Evolutionary conservation across 2,888 invertebrate species (phyloP).

Genomic region (Elysia crispata): DNA sequence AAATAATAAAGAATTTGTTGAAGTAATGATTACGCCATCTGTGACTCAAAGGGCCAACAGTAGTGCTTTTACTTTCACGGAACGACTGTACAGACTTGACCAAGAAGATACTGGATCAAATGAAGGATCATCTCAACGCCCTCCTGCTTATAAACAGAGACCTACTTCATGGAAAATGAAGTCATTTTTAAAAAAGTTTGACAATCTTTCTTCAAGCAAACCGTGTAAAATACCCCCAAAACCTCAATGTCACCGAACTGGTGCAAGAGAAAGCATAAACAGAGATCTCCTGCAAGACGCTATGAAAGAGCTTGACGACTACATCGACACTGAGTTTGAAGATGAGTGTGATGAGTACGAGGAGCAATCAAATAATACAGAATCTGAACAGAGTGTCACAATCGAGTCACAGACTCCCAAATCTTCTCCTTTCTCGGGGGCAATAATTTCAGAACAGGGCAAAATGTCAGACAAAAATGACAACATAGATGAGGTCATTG

Average conservation of each 20-base stretch:
- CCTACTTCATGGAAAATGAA: conserved; percentile 31
- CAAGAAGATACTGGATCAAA: no score
- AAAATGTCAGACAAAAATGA: no score
- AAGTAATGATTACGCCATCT: no score
- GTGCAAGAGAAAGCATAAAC: conserved; percentile 15
- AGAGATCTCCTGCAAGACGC: conserved; percentile 24
- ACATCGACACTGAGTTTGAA: conserved; percentile 16
- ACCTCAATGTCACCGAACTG: background rate
- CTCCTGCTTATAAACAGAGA: conserved; percentile 9
- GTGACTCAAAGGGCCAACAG: no score
- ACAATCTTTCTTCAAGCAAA: background rate
- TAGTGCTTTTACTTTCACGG: no score
- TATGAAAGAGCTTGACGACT: conserved; percentile 37
- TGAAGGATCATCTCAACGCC: background rate
- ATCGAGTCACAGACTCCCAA: background rate
- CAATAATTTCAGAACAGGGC: background rate
- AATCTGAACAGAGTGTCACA: background rate
- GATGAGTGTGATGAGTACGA: conserved; percentile 2
- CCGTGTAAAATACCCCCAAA: background rate
- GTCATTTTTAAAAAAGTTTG: conserved; percentile 1
- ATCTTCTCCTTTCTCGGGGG: background rate
- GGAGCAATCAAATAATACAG: background rate
- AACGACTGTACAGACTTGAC: no score
- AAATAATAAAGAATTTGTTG: no score
- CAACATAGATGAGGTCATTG: no score